Evolutionary conservation across 2,888 invertebrate genomes (phyloP).

Genomic region (Lordiphosa fenestrarum): DNA sequence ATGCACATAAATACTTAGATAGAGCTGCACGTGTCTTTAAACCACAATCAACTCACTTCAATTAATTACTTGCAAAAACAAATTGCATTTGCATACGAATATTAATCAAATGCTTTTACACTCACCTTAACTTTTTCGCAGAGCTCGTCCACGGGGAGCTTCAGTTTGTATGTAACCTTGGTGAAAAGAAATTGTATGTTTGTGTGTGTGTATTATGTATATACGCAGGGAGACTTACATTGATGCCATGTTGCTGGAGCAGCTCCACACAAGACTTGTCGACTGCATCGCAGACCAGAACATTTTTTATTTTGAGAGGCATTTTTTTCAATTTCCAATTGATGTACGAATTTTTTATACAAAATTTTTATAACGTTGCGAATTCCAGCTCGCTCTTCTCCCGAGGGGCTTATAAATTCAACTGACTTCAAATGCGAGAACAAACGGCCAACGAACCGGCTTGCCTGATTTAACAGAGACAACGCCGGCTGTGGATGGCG

Average conservation of each 20-base stretch:
- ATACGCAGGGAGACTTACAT: slow-evolving; percentile 82
- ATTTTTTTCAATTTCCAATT: slow-evolving; percentile 68
- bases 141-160: slow-evolving; percentile 89
- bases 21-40: slow-evolving; percentile 4
- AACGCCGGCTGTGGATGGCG: neutral
- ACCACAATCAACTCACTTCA: slow-evolving; percentile 10
- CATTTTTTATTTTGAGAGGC: slow-evolving; percentile 86
- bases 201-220: neutral
- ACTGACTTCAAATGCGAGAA: slow-evolving; percentile 44
- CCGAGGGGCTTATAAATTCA: slow-evolving; percentile 31
- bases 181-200: slow-evolving; percentile 16
- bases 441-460: slow-evolving; percentile 34
- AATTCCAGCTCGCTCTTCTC: slow-evolving; percentile 26
- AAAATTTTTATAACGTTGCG: slow-evolving; percentile 31
- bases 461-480: slow-evolving; percentile 2
- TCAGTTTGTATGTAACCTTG: slow-evolving; percentile 85
- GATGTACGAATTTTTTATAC: too few relatives aligned
- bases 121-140: slow-evolving; percentile 91
- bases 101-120: slow-evolving; percentile 17
- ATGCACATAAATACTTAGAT: neutral
- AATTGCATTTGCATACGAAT: neutral
- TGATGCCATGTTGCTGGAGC: slow-evolving; percentile 87
- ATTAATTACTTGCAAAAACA: neutral
- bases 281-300: slow-evolving; percentile 96
- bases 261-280: slow-evolving; percentile 92